Base-by-base conservation (phyloP, 2,888 invertebrate genomes). In the Calameuta idolon region DNA sequence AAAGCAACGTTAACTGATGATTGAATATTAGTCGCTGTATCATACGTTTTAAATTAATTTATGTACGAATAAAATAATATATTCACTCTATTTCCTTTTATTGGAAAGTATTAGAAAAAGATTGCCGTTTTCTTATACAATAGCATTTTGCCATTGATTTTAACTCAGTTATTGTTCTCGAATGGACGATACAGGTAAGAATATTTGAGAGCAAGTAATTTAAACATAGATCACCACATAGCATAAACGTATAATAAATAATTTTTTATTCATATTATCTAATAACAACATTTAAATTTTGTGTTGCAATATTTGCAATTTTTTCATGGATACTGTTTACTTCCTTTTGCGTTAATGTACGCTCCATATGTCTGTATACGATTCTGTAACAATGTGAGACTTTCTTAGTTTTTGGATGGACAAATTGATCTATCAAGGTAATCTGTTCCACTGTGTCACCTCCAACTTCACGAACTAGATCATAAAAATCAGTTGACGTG, bases 381-480 rank as follows among this genome's bases (percentile, higher is more conserved):
- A 99, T 97, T 84, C 96, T 94, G 91, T 98, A 99, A 90, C 98
- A 98, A 79, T 98, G 95, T 84, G 99, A 99, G 37, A 93, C 94
- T 87, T 94, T 95, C 73, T 96, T 94, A 5, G 94, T 95, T 92
- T 98, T 98, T 0, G 97, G 96, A 92, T 99, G 96, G 75, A 93
- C 92, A 90, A 97, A 99, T 86, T 96, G 94, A 91, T 99, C 99
- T 76, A 97, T 94, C 12, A 98, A 92, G 81, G 93, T 92, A 11
- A 98, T 97, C 94, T 98, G 98, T 92, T 99, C 99, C 74, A 99
- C 94, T n/a, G 97, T 92, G 92, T 99, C 98, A 0, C 97, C 98
- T 2, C 97, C 99, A 76, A 98, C 91, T 82, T 94, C 94, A 82
- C 99, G 94, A 0, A 97, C 98, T 81, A 99, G 91, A 90, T 99